A percentile compares a stretch with the other conserved stretches of the same genome.
Conservation (phyloP, 2,888 invertebrate species). For the Thecocarcelia acutangulata region DNA sequence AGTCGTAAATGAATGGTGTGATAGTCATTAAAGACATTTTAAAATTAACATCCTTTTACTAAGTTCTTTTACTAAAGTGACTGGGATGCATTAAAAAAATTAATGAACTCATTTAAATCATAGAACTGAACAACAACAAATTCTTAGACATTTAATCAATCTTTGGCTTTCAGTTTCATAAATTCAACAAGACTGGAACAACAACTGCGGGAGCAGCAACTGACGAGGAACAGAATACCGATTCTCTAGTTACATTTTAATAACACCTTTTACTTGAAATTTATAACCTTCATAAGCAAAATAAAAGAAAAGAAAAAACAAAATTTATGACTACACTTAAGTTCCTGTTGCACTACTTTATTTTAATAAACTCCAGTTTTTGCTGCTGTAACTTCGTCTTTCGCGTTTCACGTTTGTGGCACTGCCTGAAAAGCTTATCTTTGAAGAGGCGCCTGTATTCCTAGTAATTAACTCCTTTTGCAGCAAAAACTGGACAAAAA, state of each 20-base stretch:
- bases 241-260: slow-evolving; percentile 60
- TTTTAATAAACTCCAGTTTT: slow-evolving; percentile 60
- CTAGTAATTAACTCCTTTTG: slow-evolving; percentile 66
- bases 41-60: background rate
- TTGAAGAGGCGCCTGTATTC: slow-evolving; percentile 66
- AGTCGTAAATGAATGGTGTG: slow-evolving; percentile 17
- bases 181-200: background rate
- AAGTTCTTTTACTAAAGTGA: slow-evolving; percentile 29
- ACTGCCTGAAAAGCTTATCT: slow-evolving; percentile 49
- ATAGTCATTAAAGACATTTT: slow-evolving; percentile 28
- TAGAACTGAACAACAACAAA: slow-evolving; percentile 29
- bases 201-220: background rate
- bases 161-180: slow-evolving; percentile 37
- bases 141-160: slow-evolving; percentile 61
- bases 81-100: slow-evolving; percentile 42
- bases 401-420: background rate
- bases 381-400: background rate
- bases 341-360: slow-evolving; percentile 66
- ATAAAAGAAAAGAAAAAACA: slow-evolving; percentile 39
- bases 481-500: slow-evolving; percentile 14
- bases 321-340: slow-evolving; percentile 69
- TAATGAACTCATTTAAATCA: slow-evolving; percentile 56
- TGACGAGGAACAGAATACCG: background rate
- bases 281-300: slow-evolving; percentile 66
- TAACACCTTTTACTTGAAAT: slow-evolving; percentile 66